A percentile compares a stretch with the other conserved stretches of the same genome.
Conservation (phyloP, 2,888 invertebrate genomes). For the Atrina japonica region DNA sequence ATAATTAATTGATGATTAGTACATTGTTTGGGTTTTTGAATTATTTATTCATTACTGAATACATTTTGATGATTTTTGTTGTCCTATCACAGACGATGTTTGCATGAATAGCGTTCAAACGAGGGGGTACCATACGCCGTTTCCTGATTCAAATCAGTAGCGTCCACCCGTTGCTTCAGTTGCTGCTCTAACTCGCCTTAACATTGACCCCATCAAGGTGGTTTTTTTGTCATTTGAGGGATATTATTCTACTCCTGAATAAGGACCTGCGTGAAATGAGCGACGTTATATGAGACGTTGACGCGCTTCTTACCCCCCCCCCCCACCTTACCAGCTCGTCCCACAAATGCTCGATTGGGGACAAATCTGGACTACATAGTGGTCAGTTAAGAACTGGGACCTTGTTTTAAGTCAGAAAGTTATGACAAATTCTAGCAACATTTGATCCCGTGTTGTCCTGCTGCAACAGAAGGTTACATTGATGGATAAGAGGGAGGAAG, state of each 20-base stretch:
- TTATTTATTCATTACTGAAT: too few relatives aligned
- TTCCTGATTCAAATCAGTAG: too few relatives aligned
- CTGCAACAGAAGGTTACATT: slow-evolving; percentile 14
- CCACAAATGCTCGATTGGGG: slow-evolving; percentile 4
- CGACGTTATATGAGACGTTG: slow-evolving; percentile 6
- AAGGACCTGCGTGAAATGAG: slow-evolving; percentile 12
- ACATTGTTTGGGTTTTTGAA: too few relatives aligned
- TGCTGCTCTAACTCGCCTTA: neutral
- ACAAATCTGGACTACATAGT: neutral
- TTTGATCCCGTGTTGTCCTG: neutral
- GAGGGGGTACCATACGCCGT: too few relatives aligned
- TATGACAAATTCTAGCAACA: slow-evolving; percentile 6
- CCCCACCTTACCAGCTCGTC: neutral
- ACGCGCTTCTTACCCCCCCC: neutral
- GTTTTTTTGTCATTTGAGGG: slow-evolving; percentile 15
- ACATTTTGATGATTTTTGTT: too few relatives aligned
- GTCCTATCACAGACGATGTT: too few relatives aligned
- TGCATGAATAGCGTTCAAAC: too few relatives aligned
- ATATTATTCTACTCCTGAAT: slow-evolving; percentile 18
- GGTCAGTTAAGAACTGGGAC: neutral
- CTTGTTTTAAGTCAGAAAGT: slow-evolving; percentile 2
- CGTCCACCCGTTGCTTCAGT: too few relatives aligned
- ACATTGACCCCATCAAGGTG: slow-evolving; percentile 13
- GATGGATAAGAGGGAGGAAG: slow-evolving; percentile 11
- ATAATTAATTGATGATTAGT: too few relatives aligned